Conservation (phyloP, 2,797 vertebrate genomes). For the Diplodus sargus region DNA sequence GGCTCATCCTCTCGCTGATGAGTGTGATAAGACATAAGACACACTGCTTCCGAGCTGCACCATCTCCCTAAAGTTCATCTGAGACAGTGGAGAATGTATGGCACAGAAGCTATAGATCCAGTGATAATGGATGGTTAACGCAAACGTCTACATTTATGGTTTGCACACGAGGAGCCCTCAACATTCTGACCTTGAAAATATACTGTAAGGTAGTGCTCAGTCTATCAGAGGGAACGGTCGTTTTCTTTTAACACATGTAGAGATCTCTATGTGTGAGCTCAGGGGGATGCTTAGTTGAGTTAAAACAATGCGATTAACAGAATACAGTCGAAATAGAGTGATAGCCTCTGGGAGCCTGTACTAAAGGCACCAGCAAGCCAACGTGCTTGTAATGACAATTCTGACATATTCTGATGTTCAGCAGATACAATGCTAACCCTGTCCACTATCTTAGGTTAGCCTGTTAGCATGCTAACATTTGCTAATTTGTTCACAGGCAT, state of each 20-base stretch:
- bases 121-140: not conserved
- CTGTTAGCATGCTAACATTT: too few species aligned
- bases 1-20: conserved; percentile 11
- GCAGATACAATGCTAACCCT: not conserved
- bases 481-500: not conserved
- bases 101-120: not conserved
- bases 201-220: not conserved
- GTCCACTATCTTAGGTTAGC: not conserved
- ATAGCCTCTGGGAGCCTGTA: not conserved
- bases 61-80: not conserved
- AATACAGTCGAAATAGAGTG: too few species aligned
- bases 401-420: not conserved
- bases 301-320: too few species aligned
- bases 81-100: not conserved
- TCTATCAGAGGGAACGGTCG: not conserved
- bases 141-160: not conserved
- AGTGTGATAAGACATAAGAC: conserved; percentile 35
- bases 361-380: not conserved
- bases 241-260: not conserved
- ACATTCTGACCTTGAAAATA: conserved; percentile 7
- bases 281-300: too few species aligned
- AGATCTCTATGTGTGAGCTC: not conserved
- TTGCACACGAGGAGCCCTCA: not conserved
- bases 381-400: too few species aligned
- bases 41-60: not conserved